Evolutionary conservation across 2,113 vertebrate genomes (phyloP).

Genomic region (Tinamus guttatus): DNA sequence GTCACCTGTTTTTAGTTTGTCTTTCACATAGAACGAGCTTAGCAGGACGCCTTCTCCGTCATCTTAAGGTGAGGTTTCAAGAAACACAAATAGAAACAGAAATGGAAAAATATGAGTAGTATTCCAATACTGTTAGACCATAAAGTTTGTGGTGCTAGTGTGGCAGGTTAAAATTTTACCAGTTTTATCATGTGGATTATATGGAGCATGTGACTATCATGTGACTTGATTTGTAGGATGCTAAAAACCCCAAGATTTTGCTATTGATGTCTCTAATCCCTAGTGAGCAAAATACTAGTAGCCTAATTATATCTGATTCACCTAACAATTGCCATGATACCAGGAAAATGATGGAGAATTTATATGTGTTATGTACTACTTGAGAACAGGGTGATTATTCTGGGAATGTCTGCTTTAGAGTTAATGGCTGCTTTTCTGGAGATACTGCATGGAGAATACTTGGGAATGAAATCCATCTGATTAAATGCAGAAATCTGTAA

Average conservation of each 20-base stretch:
- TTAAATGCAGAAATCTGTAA: neutral
- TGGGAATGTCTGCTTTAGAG: neutral
- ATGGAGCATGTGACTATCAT: too few relatives aligned
- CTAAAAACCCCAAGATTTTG: neutral
- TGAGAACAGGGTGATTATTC: neutral
- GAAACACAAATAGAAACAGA: neutral
- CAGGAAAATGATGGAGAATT: neutral
- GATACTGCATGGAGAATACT: neutral
- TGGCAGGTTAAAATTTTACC: neutral
- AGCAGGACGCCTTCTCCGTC: neutral
- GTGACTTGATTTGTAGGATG: neutral
- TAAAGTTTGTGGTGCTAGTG: neutral
- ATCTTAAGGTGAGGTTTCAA: neutral
- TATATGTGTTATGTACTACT: neutral
- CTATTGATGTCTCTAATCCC: neutral
- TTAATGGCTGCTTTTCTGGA: conserved; percentile 3
- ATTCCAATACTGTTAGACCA: neutral
- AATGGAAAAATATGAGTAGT: neutral
- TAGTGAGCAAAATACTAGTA: neutral
- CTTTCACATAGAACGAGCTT: neutral
- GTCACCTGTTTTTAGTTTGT: neutral
- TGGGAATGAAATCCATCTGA: neutral
- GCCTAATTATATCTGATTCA: neutral
- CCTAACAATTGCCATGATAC: neutral
- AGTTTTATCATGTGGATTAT: neutral